Evolutionary conservation across 2,113 vertebrate genomes (phyloP).

Genomic region (Marmota monax): DNA sequence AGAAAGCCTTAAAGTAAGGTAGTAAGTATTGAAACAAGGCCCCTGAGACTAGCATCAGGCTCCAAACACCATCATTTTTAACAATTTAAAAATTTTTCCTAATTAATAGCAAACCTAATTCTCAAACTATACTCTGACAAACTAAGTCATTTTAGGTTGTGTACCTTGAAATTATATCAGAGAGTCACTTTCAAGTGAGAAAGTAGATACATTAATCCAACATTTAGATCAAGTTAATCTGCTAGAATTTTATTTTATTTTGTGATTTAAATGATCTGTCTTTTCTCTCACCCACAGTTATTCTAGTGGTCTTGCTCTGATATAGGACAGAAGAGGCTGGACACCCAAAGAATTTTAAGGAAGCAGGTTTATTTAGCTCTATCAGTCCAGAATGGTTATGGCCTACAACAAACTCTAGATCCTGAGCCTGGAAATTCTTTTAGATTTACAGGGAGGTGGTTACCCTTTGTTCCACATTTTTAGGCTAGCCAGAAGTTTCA

Average conservation of each 20-base stretch:
- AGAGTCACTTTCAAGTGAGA: neutral
- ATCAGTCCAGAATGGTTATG: no score
- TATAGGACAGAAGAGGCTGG: no score
- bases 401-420: no score
- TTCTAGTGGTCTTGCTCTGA: neutral
- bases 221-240: neutral
- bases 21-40: neutral
- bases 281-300: neutral
- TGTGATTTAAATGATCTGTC: neutral
- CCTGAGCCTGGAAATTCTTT: no score
- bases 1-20: neutral
- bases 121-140: neutral
- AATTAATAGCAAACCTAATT: neutral
- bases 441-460: no score
- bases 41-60: neutral
- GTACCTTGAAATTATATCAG: neutral
- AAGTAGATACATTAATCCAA: neutral
- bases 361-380: no score
- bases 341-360: no score
- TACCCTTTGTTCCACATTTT: no score
- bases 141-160: no score
- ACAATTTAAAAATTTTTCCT: neutral
- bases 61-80: neutral
- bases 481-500: no score
- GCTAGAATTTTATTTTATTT: neutral